These are phyloP conservation scores for Platysternon megacephalum DNA, from an alignment of 2,113 vertebrate species.

Conservation along the genomic window DNA sequence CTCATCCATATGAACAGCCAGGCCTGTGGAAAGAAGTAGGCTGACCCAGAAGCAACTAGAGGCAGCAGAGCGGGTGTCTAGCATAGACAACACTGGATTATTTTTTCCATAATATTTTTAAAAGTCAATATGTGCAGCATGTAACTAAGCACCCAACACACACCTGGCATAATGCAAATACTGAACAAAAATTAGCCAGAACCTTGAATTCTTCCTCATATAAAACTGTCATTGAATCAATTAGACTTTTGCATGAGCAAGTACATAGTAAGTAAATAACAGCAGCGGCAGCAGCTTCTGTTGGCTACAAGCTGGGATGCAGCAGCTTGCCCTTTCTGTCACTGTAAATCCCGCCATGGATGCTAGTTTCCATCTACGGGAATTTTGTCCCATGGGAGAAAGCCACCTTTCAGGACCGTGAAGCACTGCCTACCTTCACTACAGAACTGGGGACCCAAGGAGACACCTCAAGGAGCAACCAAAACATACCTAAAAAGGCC, in stretches of 20 bases:
- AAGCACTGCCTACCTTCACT: neutral
- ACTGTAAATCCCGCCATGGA: neutral
- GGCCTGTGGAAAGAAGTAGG: neutral
- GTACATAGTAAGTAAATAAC: neutral
- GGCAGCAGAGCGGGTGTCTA: conserved; percentile 19
- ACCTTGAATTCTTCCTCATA: neutral
- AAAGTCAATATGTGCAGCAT: conserved; percentile 2
- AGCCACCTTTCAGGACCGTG: neutral
- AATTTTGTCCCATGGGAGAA: neutral
- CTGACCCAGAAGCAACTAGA: conserved; percentile 32
- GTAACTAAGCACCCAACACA: conserved; percentile 18
- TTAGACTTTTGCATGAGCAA: neutral
- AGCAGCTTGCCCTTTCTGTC: neutral
- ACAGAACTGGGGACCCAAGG: neutral
- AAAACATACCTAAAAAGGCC: conserved; percentile 44
- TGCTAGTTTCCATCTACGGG: neutral
- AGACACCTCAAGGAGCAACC: neutral
- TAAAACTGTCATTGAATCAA: neutral
- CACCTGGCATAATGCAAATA: neutral
- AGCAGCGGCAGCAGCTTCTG: neutral
- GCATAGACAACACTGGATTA: conserved; percentile 17
- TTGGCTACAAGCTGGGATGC: neutral
- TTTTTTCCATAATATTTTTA: conserved; percentile 28
- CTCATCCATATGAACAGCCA: rapidly evolving
- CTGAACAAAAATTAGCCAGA: conserved; percentile 31